A percentile compares a stretch with the other conserved stretches of the same genome.
phyloP scores from a whole-genome alignment of 2,797 vertebrate species.

The Lateolabrax maculatus region DNA sequence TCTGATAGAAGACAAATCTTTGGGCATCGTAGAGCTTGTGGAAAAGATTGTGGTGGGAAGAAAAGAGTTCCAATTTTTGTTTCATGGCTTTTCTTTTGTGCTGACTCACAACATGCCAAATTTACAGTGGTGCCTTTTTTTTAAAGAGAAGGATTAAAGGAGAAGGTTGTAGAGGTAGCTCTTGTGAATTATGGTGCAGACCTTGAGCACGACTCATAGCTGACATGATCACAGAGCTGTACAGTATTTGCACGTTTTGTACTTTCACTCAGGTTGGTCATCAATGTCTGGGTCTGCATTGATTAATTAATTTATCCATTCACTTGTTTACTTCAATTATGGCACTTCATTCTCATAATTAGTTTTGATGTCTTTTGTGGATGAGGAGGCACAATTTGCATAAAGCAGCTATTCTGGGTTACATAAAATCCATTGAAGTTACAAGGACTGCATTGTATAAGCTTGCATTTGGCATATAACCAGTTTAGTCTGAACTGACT shows the following conservation, averaged over 20 bases:
- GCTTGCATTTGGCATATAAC: conserved; percentile 71
- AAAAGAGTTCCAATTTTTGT: conserved; percentile 71
- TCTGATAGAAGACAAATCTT: conserved; percentile 71
- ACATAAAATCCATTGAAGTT: conserved; percentile 75
- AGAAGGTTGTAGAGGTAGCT: conserved; percentile 44
- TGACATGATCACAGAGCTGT: conserved; percentile 37
- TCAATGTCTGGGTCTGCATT: conserved; percentile 7
- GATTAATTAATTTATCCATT: conserved; percentile 38
- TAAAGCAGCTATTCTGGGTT: conserved; percentile 59
- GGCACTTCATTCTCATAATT: conserved; percentile 41
- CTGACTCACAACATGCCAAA: conserved; percentile 80
- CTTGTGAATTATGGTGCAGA: conserved; percentile 63
- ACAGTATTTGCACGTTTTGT: conserved; percentile 22
- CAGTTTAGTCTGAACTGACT: conserved; percentile 72
- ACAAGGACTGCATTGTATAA: conserved; percentile 62
- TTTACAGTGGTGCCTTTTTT: conserved; percentile 77
- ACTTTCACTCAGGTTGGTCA: conserved; percentile 6
- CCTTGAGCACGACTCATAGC: conserved; percentile 54
- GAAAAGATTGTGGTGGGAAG: conserved; percentile 61
- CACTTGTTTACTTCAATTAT: conserved; percentile 45
- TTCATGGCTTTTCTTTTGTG: conserved; percentile 76
- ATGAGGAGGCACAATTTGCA: conserved; percentile 65
- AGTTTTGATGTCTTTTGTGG: conserved; percentile 55
- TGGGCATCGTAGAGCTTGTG: conserved; percentile 51
- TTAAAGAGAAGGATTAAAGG: conserved; percentile 50